Base-by-base conservation (phyloP, 2,797 vertebrate genomes). In the Enteromius radiatus region DNA sequence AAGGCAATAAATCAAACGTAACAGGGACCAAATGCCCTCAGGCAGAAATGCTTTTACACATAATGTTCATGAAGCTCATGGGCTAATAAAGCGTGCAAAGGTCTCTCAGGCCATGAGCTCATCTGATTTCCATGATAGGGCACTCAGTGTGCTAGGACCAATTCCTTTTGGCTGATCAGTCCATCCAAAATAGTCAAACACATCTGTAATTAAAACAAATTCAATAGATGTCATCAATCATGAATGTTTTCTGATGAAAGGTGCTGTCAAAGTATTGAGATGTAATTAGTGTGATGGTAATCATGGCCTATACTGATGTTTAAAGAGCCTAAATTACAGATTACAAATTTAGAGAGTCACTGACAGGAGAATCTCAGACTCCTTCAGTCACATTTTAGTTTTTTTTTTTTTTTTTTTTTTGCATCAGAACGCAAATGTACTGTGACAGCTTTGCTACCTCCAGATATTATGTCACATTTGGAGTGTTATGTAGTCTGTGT, bases 361-460 rank as follows among this genome's bases (percentile, higher is more conserved):
- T 61, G 54, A 38, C 26, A 33, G 41, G 36, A 31, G 38, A 63
- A 70, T 33, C 68, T 92, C 91, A 84, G 78, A 89, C 90, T 76
- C 80, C 89, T 68, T 76, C 0, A 83, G 84, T 85, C 88, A 84
- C 31, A 41, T 41, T 41, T 41, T 41, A 41, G 10, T 70, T 68
- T 71, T 64, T 78, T 68, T 65, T 61, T 11, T 61, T 67, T 71
- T 17, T 59, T 64, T 47, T 45, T 33, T 77, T 82, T 84, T 17
- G 83, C 76, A 28, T 83, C 59, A 43, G 23, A 71, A 63, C 64
- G 71, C 76, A 82, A 87, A 88, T 88, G 56, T 33, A 63, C 67
- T 76, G 45, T 84, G 87, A 87, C 85, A 80, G 59, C 77, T 83
- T 76, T 78, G 64, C 80, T 78, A 71, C 81, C 84, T 85, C 65